A percentile compares a stretch with the other conserved stretches of the same genome.
Conservation (phyloP, 2,113 vertebrate species). For the Poeciliopsis retropinna region DNA sequence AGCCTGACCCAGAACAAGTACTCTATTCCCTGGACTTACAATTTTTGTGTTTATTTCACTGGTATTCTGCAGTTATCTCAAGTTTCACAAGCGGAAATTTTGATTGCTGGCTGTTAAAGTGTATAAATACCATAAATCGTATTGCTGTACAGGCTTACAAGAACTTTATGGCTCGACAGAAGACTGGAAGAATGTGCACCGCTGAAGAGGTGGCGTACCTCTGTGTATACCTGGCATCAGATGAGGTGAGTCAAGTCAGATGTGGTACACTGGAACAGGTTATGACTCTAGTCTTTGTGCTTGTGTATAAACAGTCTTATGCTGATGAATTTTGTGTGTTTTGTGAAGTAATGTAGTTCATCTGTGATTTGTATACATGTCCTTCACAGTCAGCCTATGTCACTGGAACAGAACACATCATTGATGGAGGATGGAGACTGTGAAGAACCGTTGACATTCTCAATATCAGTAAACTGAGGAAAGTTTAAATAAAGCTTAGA, state of each 20-base stretch:
- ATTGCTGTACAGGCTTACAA: slow-evolving; percentile 82
- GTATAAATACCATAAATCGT: neutral
- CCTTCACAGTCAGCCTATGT: slow-evolving; percentile 87
- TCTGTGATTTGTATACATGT: slow-evolving; percentile 5
- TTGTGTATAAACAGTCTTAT: neutral
- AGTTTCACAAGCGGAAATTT: neutral
- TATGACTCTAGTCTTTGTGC: neutral
- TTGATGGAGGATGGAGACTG: slow-evolving; percentile 95
- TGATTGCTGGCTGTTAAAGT: neutral
- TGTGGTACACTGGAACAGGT: neutral
- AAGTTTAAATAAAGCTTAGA: slow-evolving; percentile 3
- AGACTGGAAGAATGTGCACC: slow-evolving; percentile 89
- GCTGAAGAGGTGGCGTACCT: slow-evolving; percentile 92
- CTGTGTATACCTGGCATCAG: slow-evolving; percentile 94
- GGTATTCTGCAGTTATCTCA: neutral
- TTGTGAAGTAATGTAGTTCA: neutral
- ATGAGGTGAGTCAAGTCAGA: slow-evolving; percentile 85
- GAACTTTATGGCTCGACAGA: slow-evolving; percentile 91
- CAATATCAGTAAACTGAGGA: neutral
- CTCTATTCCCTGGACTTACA: neutral
- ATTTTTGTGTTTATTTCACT: neutral
- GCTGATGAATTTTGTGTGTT: neutral
- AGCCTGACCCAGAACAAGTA: slow-evolving; percentile 89
- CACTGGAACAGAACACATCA: slow-evolving; percentile 90
- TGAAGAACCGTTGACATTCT: slow-evolving; percentile 67